These are phyloP conservation scores for Platycnemis pennipes DNA, from an alignment of 2,888 invertebrate species.

Conservation along the genomic window DNA sequence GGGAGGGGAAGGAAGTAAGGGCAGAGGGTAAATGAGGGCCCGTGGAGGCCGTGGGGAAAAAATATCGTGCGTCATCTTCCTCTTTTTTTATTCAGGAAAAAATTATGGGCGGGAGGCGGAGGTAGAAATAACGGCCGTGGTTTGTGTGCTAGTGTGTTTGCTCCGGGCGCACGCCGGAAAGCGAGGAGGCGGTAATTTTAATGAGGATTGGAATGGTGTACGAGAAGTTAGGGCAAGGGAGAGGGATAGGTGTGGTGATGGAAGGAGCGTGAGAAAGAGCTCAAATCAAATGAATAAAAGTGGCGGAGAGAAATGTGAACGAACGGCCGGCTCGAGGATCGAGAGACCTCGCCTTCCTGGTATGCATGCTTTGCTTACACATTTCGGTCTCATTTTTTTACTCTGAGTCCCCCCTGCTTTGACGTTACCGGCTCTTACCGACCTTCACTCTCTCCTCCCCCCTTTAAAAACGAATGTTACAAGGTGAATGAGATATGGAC, in stretches of 20 bases:
- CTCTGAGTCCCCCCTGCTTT: background rate
- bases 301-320: background rate
- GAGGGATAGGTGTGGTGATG: background rate
- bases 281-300: background rate
- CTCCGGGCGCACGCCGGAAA: background rate
- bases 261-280: background rate
- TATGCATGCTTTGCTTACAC: background rate
- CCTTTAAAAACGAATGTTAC: background rate
- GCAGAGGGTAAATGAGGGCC: background rate
- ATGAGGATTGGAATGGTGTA: background rate
- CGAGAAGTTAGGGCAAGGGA: background rate
- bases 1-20: background rate
- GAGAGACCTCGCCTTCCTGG: background rate
- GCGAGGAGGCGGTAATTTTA: conserved; percentile 17
- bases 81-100: background rate
- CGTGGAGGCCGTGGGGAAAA: background rate
- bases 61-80: conserved; percentile 1
- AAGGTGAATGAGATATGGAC: background rate
- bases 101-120: background rate
- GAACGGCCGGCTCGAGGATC: background rate
- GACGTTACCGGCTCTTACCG: too few relatives aligned
- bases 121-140: background rate
- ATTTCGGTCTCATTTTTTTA: background rate
- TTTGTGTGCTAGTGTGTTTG: background rate
- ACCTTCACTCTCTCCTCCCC: too few relatives aligned